Percentiles rank a stretch among this genome's conserved stretches.
Conservation (phyloP, 2,797 vertebrate species). For the Rachycentron canadum region DNA sequence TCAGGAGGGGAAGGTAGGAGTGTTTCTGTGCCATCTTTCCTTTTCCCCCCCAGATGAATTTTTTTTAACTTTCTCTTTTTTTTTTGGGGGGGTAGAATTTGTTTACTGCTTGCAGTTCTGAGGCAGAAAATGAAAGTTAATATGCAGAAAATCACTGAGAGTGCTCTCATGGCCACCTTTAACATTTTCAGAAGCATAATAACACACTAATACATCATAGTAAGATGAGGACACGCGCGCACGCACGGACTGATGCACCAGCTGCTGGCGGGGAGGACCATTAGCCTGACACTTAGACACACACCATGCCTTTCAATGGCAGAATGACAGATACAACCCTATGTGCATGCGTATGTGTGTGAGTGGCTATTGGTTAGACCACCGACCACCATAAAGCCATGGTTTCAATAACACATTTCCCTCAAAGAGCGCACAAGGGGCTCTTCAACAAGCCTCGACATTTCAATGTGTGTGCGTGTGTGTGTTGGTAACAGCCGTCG, state of each 20-base stretch:
- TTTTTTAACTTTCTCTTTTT: too few species aligned
- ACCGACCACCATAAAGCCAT: conserved; percentile 60
- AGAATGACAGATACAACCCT: conserved; percentile 58
- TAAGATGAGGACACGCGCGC: conserved; percentile 14
- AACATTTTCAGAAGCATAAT: conserved; percentile 62
- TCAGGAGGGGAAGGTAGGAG: not conserved
- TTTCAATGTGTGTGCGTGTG: conserved; percentile 39
- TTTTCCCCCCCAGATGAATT: conserved; percentile 28
- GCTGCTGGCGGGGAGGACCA: conserved; percentile 60
- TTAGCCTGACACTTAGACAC: conserved; percentile 76
- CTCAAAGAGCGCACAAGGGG: conserved; percentile 62
- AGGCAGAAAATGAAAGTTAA: conserved; percentile 61
- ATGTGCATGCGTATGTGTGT: conserved; percentile 25
- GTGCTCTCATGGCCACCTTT: conserved; percentile 63
- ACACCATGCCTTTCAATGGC: conserved; percentile 77
- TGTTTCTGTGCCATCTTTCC: not conserved
- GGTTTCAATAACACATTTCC: conserved; percentile 76
- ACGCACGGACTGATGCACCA: conserved; percentile 29
- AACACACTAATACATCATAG: conserved; percentile 48
- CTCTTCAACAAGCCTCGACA: conserved; percentile 59
- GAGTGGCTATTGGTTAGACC: conserved; percentile 49
- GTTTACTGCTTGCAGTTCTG: conserved; percentile 34
- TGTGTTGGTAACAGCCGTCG: conserved; percentile 61
- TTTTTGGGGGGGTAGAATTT: conserved; percentile 18
- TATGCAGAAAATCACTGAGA: conserved; percentile 67